phyloP scores from a whole-genome alignment of 2,797 vertebrate genomes.

The Chiropotes sagulatus region DNA sequence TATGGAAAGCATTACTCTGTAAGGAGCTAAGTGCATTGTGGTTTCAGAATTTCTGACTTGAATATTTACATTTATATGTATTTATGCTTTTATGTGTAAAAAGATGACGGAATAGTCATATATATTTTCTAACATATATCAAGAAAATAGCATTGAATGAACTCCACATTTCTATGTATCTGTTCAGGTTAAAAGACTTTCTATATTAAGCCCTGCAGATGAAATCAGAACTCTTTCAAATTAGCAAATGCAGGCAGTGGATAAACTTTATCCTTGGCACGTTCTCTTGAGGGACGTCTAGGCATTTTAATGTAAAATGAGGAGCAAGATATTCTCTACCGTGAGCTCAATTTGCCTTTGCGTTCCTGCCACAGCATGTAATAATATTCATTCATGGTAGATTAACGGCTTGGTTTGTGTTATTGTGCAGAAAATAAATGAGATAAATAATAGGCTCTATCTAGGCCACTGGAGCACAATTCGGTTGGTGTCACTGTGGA shows the following conservation, averaged over 20 bases:
- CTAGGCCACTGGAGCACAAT: neutral
- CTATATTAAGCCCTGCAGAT: neutral
- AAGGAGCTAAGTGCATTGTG: neutral
- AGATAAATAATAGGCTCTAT: constrained; percentile 10
- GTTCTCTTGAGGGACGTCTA: constrained; percentile 55
- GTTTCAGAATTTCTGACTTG: neutral
- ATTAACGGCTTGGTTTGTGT: constrained; percentile 26
- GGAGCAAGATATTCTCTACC: neutral
- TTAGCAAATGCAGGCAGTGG: constrained; percentile 40
- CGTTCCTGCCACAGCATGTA: neutral
- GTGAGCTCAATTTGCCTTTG: constrained; percentile 45
- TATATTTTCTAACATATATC: neutral
- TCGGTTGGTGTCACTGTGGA: accelerated
- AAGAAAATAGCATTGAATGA: neutral
- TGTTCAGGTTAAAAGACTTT: constrained; percentile 42
- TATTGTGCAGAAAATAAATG: constrained; percentile 43
- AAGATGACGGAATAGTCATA: neutral
- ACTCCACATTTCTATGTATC: neutral
- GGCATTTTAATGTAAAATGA: constrained; percentile 49
- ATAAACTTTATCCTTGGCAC: constrained; percentile 6
- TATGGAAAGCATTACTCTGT: neutral
- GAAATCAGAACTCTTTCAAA: constrained; percentile 17
- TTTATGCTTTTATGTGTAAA: neutral
- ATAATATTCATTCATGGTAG: neutral
- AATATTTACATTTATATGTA: neutral